Conservation (phyloP, 2,113 vertebrate species). For the Colossoma macropomum region DNA sequence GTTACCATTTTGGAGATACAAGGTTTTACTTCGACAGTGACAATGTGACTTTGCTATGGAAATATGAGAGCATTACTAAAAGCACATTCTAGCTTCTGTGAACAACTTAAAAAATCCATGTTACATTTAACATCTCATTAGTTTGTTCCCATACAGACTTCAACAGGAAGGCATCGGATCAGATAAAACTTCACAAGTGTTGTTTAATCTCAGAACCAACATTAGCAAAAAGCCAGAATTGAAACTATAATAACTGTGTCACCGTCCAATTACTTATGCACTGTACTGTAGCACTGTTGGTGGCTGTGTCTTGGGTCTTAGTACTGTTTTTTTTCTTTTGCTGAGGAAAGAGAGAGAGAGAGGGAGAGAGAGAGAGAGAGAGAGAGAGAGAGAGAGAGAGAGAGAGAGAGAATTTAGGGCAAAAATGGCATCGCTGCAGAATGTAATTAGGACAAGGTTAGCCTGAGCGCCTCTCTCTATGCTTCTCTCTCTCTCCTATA, state of each 20-base stretch:
- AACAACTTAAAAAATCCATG: too few species aligned
- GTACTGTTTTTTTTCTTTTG: conserved; percentile 62
- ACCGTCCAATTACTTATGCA: background rate
- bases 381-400: background rate
- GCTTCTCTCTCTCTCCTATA: background rate
- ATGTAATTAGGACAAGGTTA: conserved; percentile 80
- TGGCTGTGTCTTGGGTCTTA: background rate
- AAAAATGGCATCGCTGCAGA: conserved; percentile 64
- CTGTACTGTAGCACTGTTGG: background rate
- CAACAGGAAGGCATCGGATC: too few species aligned
- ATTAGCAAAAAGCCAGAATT: too few species aligned
- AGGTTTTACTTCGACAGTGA: too few species aligned
- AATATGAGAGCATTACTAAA: too few species aligned
- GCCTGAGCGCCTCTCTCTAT: conserved; percentile 27
- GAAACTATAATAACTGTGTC: background rate
- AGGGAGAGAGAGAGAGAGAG: background rate
- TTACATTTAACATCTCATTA: too few species aligned
- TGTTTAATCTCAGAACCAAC: too few species aligned
- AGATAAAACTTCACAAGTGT: too few species aligned
- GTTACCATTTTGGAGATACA: too few species aligned
- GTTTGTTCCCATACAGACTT: too few species aligned
- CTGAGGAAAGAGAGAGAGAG: conserved; percentile 20
- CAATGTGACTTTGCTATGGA: too few species aligned
- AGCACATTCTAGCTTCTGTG: too few species aligned
- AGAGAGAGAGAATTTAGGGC: conserved; percentile 68